A percentile compares a stretch with the other conserved stretches of the same genome.
Evolutionary conservation across 2,797 vertebrate species (phyloP).

Genomic region (Acropternis orthonyx): DNA sequence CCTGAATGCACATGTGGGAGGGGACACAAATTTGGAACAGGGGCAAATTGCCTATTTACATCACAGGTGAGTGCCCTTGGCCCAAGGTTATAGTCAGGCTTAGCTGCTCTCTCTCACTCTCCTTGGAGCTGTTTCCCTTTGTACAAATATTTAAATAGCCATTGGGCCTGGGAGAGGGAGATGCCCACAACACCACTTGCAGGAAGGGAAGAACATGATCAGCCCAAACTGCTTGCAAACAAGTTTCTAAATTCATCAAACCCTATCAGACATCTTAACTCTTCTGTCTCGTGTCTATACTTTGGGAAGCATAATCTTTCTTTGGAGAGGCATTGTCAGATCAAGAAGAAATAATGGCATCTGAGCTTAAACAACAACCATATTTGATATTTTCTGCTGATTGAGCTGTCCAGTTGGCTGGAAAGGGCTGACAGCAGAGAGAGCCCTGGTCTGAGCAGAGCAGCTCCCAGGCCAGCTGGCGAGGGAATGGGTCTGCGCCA

Average conservation of each 20-base stretch:
- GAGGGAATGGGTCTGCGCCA: conserved; percentile 76
- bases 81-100: not conserved
- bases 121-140: not conserved
- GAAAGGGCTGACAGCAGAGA: conserved; percentile 80
- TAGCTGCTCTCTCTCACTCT: accelerated
- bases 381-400: conserved; percentile 67
- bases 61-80: not conserved
- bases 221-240: not conserved
- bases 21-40: not conserved
- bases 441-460: conserved; percentile 78
- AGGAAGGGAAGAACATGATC: not conserved
- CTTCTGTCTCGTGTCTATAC: not conserved
- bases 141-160: conserved; percentile 16
- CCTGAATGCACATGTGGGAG: not conserved
- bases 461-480: conserved; percentile 83
- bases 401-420: conserved; percentile 80
- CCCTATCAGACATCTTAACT: not conserved
- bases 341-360: conserved; percentile 42
- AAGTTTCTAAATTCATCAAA: not conserved
- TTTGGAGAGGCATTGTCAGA: conserved; percentile 28
- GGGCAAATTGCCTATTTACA: not conserved
- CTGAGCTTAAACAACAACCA: conserved; percentile 40
- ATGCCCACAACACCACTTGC: not conserved
- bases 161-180: not conserved
- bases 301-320: conserved; percentile 5